Base-by-base conservation (phyloP, 1,140 invertebrate species). In the Drosophila baimaii region DNA sequence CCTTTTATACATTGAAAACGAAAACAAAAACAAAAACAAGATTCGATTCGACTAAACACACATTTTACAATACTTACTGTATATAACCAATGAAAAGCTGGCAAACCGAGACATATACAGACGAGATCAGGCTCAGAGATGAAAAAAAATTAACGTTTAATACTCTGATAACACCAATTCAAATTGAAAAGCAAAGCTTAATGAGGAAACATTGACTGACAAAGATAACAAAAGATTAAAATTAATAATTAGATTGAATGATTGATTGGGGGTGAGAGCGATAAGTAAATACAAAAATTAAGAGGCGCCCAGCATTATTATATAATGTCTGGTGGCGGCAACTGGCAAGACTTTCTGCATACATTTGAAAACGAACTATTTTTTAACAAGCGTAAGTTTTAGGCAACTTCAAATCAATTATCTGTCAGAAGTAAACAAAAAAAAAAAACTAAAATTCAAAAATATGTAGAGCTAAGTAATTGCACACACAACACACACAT, bases 131-230 rank as follows among this genome's bases (percentile, higher is more conserved):
- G 74, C 70, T 81, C 78, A 68, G 65, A 81, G 77, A 83, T 47
- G 37, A 72, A 43, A 72, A 13, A 31, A 31, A 31, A 65, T 33
- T 55, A 58, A 56, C 1, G 66, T 70, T 70, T 68, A 70, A 46
- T 31, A 68, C 23, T 70, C 59, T 75, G 44, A 74, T 49, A 66
- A 75, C 55, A 43, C 49, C 56, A 56, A 80, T 80, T 84, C 64
- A 76, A 75, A 73, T 70, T 82, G 63, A 86, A 81, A 88, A 88
- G 83, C 83, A 89, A 88, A 88, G 83, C 83, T 88, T 88, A 77
- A 88, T 83, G 79, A 86, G 64, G 84, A 77, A 88, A 89, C 81
- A 89, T 79, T 79, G 76, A 79, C 86, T 89, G 84, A 88, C 83
- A 82, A 81, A 76, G 65, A 76, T 69, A 74, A 62, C 13, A 29